Conservation (phyloP, 1,140 invertebrate species). For the Leptonema lineaticorne region DNA sequence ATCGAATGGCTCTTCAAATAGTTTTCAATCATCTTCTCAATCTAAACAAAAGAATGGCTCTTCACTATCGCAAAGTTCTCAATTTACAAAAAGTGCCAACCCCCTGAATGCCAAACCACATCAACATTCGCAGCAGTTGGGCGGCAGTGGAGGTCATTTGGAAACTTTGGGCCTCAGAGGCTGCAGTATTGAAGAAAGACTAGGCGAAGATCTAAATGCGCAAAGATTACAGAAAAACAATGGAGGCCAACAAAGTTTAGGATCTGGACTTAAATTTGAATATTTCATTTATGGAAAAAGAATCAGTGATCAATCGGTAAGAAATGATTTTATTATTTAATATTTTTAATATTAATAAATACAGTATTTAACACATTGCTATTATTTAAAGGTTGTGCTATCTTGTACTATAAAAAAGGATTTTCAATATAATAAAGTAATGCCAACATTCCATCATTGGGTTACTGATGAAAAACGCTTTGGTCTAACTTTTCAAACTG, state of each 20-base stretch:
- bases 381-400: constrained; percentile 75
- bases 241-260: constrained; percentile 14
- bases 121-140: constrained; percentile 25
- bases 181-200: constrained; percentile 18
- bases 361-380: background rate
- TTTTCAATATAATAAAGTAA: constrained; percentile 96
- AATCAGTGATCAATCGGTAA: constrained; percentile 88
- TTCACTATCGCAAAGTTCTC: constrained; percentile 19
- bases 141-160: constrained; percentile 36
- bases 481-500: constrained; percentile 92
- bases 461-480: constrained; percentile 92
- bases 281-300: constrained; percentile 90
- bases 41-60: constrained; percentile 15
- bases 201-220: constrained; percentile 40
- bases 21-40: constrained; percentile 11
- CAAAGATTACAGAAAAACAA: constrained; percentile 5
- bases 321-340: constrained; percentile 36
- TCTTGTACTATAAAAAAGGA: constrained; percentile 94
- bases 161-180: constrained; percentile 27
- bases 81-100: constrained; percentile 29
- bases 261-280: constrained; percentile 62
- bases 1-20: constrained; percentile 22
- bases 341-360: background rate
- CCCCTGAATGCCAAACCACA: constrained; percentile 15
- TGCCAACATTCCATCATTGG: constrained; percentile 98